A percentile compares a stretch with the other conserved stretches of the same genome.
Conservation (phyloP, 2,888 invertebrate genomes). For the Ichneumoninae sp. region DNA sequence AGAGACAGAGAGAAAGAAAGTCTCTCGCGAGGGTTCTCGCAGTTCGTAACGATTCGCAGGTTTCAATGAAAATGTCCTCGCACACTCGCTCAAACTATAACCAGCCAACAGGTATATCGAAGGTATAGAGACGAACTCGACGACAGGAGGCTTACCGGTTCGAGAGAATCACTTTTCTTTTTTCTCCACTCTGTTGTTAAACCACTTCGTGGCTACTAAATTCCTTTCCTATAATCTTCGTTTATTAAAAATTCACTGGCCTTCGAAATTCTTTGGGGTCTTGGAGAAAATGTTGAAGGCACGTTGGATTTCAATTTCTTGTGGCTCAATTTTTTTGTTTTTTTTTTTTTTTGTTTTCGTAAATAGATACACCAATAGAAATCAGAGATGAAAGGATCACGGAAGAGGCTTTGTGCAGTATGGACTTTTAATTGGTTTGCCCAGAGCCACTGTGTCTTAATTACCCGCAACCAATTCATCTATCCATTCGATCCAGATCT, state of each 20-base stretch:
- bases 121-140: constrained; percentile 15
- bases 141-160: constrained; percentile 29
- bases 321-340: background rate
- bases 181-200: constrained; percentile 2
- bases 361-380: background rate
- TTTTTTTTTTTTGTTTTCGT: background rate
- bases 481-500: constrained; percentile 25
- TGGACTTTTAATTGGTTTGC: constrained; percentile 72
- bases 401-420: constrained; percentile 42
- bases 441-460: constrained; percentile 67
- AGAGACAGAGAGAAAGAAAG: background rate
- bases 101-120: constrained; percentile 10
- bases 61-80: constrained; percentile 55
- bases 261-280: constrained; percentile 5
- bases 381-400: background rate
- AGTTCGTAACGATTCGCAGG: constrained; percentile 49
- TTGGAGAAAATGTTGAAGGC: constrained; percentile 8
- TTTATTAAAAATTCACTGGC: constrained; percentile 35
- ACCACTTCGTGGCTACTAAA: constrained; percentile 13
- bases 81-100: background rate
- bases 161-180: constrained; percentile 43
- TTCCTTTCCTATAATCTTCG: constrained; percentile 29
- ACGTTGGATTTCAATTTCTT: background rate
- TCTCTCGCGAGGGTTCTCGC: constrained; percentile 38
- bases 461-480: constrained; percentile 65